Evolutionary conservation across 2,797 vertebrate species (phyloP).

Genomic region (Glyptemys insculpta): DNA sequence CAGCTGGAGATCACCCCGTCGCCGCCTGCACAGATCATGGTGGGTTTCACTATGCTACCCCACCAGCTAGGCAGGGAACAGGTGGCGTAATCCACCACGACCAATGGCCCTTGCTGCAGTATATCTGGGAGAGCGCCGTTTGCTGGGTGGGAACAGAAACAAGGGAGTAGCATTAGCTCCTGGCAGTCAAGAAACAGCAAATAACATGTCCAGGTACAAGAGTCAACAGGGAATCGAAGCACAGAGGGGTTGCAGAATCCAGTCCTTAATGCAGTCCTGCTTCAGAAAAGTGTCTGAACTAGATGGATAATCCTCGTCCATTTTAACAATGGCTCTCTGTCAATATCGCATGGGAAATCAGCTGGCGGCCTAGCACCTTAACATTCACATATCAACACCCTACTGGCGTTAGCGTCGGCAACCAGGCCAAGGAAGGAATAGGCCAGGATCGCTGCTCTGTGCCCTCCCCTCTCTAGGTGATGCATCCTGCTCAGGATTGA

Average conservation of each 20-base stretch:
- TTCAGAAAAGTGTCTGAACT: neutral
- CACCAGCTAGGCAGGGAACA: conserved; percentile 68
- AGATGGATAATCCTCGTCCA: neutral
- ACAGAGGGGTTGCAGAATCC: neutral
- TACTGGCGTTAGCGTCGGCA: too few relatives aligned
- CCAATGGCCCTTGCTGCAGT: conserved; percentile 45
- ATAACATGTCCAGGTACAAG: neutral
- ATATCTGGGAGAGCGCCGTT: neutral
- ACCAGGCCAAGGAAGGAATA: neutral
- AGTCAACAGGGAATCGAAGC: neutral
- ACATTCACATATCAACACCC: too few relatives aligned
- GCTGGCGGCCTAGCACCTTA: too few relatives aligned
- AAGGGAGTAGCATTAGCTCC: neutral
- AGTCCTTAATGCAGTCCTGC: neutral
- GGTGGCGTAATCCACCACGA: conserved; percentile 58
- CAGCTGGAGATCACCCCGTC: conserved; percentile 72
- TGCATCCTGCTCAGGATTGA: neutral
- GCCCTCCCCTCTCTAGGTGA: neutral
- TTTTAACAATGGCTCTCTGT: neutral
- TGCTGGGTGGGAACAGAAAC: conserved; percentile 53
- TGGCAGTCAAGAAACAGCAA: neutral
- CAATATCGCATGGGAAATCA: too few relatives aligned
- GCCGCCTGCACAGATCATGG: conserved; percentile 74
- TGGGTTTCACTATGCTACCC: conserved; percentile 66
- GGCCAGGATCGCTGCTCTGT: neutral